These are phyloP conservation scores for Percopsis omiscomaycus DNA, from an alignment of 2,797 vertebrate genomes.

Conservation along the genomic window DNA sequence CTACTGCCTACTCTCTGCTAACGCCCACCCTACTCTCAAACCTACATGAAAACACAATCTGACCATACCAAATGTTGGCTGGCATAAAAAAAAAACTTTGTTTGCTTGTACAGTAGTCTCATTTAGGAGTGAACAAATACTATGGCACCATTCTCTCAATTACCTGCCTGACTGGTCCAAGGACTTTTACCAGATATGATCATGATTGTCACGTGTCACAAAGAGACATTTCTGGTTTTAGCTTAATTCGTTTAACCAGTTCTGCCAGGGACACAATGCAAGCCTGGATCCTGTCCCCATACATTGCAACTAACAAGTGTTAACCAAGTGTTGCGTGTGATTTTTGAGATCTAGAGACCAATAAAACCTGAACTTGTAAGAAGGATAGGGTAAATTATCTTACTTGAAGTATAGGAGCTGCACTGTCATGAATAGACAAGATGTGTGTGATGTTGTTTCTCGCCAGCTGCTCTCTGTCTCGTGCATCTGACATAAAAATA, in stretches of 20 bases:
- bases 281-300: not conserved
- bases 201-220: not conserved
- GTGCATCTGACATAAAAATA: constrained; percentile 80
- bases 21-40: constrained; percentile 8
- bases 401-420: constrained; percentile 91
- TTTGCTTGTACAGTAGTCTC: constrained; percentile 23
- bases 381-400: constrained; percentile 32
- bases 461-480: constrained; percentile 86
- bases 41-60: constrained; percentile 47
- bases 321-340: too few species aligned
- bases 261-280: not conserved
- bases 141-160: constrained; percentile 29
- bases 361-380: too few species aligned
- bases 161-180: constrained; percentile 58
- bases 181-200: not conserved
- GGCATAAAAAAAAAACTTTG: constrained; percentile 14
- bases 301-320: not conserved
- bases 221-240: not conserved
- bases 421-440: constrained; percentile 88
- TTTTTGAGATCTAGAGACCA: too few species aligned
- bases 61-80: constrained; percentile 42
- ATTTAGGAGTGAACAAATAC: not conserved
- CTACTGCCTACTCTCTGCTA: constrained; percentile 48
- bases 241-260: not conserved
- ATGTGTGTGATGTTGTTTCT: constrained; percentile 95